Evolutionary conservation across 2,797 vertebrate species (phyloP).

Genomic region (Sebastes ruberrimus): DNA sequence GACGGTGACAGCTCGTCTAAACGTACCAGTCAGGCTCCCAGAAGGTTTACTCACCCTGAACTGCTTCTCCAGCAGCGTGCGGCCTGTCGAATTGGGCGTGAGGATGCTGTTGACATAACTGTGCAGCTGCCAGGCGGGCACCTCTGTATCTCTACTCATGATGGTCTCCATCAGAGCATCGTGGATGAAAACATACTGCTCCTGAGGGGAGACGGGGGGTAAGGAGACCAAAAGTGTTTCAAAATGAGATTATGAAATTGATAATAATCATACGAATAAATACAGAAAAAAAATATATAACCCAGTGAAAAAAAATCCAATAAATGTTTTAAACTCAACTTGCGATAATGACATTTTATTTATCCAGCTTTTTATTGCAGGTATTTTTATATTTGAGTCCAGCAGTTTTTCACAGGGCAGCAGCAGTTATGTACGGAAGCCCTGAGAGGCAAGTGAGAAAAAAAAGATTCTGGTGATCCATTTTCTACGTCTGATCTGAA

Average conservation of each 20-base stretch:
- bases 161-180: slow-evolving; percentile 97
- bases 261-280: not conserved
- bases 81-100: slow-evolving; percentile 89
- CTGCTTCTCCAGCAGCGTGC: slow-evolving; percentile 94
- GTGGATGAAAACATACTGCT: slow-evolving; percentile 99
- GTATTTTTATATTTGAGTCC: not conserved
- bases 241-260: not conserved
- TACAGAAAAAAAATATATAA: not conserved
- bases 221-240: not conserved
- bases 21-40: slow-evolving; percentile 8
- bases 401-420: not conserved
- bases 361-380: not conserved
- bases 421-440: not conserved
- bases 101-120: slow-evolving; percentile 96
- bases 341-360: not conserved
- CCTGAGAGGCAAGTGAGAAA: not conserved
- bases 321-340: not conserved
- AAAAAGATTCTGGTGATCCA: too few relatives aligned
- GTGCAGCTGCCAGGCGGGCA: slow-evolving; percentile 92
- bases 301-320: not conserved
- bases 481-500: not conserved
- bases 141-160: slow-evolving; percentile 95
- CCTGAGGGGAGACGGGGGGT: slow-evolving; percentile 72
- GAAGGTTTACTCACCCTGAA: slow-evolving; percentile 88
- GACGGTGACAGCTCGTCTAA: slow-evolving; percentile 26